Base-by-base conservation (phyloP, 2,888 invertebrate genomes). In the Myopa testacea region DNA sequence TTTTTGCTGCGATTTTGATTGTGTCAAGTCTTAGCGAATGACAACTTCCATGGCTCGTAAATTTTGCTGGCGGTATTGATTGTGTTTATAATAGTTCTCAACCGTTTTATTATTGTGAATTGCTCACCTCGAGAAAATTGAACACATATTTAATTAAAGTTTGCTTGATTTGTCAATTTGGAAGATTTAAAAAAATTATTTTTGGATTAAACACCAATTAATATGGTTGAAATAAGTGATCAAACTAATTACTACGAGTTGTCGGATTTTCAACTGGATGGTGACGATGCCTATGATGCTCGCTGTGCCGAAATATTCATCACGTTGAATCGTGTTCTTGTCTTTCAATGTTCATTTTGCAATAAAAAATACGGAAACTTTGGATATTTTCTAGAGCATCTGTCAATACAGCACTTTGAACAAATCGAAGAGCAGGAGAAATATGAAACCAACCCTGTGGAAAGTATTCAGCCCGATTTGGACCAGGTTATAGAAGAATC, bases 311-410 rank as follows among this genome's bases (percentile, higher is more conserved):
- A 77, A 67, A 14, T 77, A 16, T 73, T 77, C 14, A 34, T 73
- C 55, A 77, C 73, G 4, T 10, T 60, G 12, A 45, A 60, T 7
- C 72, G 73, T 10, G 40, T 50, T 50, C n/a, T 77, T 34, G 55
- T 77, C 10, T 38, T 77, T 10, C 60, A 62, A 73, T 77, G 77
- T 45, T 68, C 73, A n/a, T 58, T 73, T 40, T 77, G 77, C 67
- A 34, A 73, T 16, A 60, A 26, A 1, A 67, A 67, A 37, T 77
- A 73, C 8, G 45, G 67, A 55, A 26, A 45, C 37, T 73, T 65
- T 45, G 34, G 40, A 4, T 6, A 77, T 50, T 73, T 77, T n/a
- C 4, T 73, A 40, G 60, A 67, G 16, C 77, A 77, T 55, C 26
- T 75, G 10, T 67, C 73, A 19, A 26, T 45, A 26, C 10, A 40